Conservation (phyloP, 2,797 vertebrate species). For the Sitta carolinensis region DNA sequence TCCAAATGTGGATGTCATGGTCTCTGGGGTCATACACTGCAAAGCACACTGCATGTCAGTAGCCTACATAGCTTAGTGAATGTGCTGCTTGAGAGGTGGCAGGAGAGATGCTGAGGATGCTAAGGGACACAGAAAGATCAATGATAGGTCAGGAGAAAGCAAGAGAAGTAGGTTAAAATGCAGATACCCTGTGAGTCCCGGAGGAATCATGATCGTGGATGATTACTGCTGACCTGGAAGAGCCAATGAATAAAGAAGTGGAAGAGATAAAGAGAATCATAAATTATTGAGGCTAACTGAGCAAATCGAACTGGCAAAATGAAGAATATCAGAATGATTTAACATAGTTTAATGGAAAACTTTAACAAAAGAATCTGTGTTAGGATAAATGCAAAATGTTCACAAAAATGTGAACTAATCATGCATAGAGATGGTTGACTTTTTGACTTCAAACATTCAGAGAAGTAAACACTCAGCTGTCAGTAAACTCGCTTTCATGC, state of each 20-base stretch:
- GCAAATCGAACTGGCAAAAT: neutral
- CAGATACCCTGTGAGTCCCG: neutral
- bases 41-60: neutral
- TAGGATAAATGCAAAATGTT: neutral
- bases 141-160: neutral
- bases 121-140: neutral
- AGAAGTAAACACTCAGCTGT: neutral
- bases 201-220: neutral
- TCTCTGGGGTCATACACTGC: neutral
- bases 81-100: neutral
- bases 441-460: neutral
- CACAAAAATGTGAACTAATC: neutral
- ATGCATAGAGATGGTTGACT: neutral
- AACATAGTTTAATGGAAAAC: neutral
- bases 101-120: neutral
- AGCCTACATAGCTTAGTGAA: neutral
- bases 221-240: neutral
- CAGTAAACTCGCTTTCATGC: neutral
- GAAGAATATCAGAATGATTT: neutral
- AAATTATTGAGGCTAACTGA: neutral
- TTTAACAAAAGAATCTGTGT: neutral
- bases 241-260: neutral
- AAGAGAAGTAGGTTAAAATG: conserved; percentile 34
- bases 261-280: neutral
- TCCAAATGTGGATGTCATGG: neutral